Conservation (phyloP, 2,797 vertebrate species). For the Morus bassanus region DNA sequence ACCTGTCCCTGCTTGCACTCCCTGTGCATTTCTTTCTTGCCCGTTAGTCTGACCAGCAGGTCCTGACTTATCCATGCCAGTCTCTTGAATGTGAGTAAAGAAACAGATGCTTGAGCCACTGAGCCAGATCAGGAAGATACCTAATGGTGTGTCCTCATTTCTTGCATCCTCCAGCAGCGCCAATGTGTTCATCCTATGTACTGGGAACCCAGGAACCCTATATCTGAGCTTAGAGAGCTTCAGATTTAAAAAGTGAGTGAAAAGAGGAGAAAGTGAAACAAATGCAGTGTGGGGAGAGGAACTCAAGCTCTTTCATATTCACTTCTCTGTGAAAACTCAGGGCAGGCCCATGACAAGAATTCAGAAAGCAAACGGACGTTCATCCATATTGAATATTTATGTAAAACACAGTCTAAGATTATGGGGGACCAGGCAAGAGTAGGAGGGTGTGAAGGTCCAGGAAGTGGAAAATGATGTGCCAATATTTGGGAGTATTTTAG, state of each 20-base stretch:
- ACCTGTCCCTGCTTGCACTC: too few species aligned
- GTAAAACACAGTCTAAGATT: neutral
- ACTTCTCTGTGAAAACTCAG: conserved; percentile 51
- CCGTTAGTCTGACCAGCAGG: too few species aligned
- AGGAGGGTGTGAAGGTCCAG: neutral
- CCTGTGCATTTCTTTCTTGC: too few species aligned
- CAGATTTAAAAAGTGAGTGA: conserved; percentile 12
- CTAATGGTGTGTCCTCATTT: neutral
- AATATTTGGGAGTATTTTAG: neutral
- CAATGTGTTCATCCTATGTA: neutral
- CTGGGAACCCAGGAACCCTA: neutral
- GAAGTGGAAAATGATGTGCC: neutral
- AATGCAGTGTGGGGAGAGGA: conserved; percentile 22
- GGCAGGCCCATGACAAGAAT: neutral
- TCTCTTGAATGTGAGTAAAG: neutral
- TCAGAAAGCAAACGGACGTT: conserved; percentile 30
- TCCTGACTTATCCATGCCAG: too few species aligned
- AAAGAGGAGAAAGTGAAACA: conserved; percentile 70
- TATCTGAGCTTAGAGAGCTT: neutral
- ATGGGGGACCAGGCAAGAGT: neutral
- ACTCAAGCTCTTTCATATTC: conserved; percentile 58
- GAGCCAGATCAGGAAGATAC: neutral
- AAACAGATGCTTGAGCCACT: neutral
- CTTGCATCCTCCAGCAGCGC: neutral
- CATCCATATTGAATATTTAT: neutral